Evolutionary conservation across 2,797 vertebrate genomes (phyloP).

Genomic region (Spondyliosoma cantharus): DNA sequence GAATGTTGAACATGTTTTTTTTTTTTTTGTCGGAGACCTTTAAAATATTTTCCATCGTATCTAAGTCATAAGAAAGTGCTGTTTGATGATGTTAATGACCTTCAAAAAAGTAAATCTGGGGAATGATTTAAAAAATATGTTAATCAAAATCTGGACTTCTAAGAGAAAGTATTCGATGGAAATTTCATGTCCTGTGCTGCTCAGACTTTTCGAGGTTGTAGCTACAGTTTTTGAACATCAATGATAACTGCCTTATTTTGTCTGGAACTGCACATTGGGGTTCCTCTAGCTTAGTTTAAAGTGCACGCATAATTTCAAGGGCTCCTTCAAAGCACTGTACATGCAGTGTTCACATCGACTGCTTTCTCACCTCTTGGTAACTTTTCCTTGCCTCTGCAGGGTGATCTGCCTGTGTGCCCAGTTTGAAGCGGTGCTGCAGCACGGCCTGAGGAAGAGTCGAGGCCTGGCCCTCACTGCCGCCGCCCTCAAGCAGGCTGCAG

Average conservation of each 20-base stretch:
- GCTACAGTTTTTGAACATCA: conserved; percentile 3
- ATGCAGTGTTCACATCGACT: neutral
- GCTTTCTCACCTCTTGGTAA: neutral
- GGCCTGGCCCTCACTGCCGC: conserved; percentile 95
- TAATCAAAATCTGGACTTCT: conserved; percentile 5
- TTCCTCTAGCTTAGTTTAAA: neutral
- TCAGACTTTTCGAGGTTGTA: conserved; percentile 28
- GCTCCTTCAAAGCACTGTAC: neutral
- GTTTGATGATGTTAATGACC: neutral
- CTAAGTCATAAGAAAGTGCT: neutral
- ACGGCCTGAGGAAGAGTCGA: conserved; percentile 93
- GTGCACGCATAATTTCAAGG: neutral
- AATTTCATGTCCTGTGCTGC: conserved; percentile 34
- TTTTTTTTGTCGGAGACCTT: neutral
- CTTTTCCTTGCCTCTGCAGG: conserved; percentile 80
- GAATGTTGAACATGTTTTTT: neutral
- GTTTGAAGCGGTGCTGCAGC: conserved; percentile 95
- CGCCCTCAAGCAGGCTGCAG: conserved; percentile 95
- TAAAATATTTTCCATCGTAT: neutral
- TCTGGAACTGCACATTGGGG: neutral
- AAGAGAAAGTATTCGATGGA: conserved; percentile 22
- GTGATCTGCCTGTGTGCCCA: conserved; percentile 98
- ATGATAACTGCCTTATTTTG: neutral
- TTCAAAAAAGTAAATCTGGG: neutral
- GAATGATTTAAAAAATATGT: conserved; percentile 9